Evolutionary conservation across 1,140 invertebrate species (phyloP), one percentile per base, ranked within the genome.

Genomic region (Spodoptera litura): DNA sequence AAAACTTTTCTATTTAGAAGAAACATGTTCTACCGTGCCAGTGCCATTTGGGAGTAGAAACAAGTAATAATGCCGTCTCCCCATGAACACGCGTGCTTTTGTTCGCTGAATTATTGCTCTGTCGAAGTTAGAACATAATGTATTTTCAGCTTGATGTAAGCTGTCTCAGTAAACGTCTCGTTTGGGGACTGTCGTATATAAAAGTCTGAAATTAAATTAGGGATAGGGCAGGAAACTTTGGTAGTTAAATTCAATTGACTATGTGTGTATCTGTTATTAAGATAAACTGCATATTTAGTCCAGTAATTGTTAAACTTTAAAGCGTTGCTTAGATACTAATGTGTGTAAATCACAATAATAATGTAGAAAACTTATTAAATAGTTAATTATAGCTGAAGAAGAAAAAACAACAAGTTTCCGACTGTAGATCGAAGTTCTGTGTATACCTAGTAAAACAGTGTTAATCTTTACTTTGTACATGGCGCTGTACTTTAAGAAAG

Each of bases 1-100:
- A 87, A 88, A 88, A 88, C 87, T 88, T 87, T 87, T 85, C 81
- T 83, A 86, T 87, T 88, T 87, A 81, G 84, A 86, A 84, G 85
- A 86, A 85, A 83, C 83, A 83, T 81, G 79, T 75, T 72, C 78
- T 71, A 79, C 76, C 78, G 35, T 52, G 61, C 78, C 78, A 66
- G 11, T 75, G 70, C 79, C 80, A 84, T 82, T 78, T 84, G 75
- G 78, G 78, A 75, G 80, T 74, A 74, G 74, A 78, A 78, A 87
- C 81, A 78, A 83, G 77, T 83, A 85, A 81, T 84, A 82, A 79
- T 77, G 61, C 58, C 72, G 49, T 51, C 35, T 61, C 80, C 52
- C 72, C 78, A 78, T 82, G 76, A 80, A 81, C 81, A 80, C 55
- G 78, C 64, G 64, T 83, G 77, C 79, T 83, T 83, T 87, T 83